Evolutionary conservation across 1,140 invertebrate genomes (phyloP), one percentile per base, ranked within the genome.

Genomic region (Agrilus planipennis): DNA sequence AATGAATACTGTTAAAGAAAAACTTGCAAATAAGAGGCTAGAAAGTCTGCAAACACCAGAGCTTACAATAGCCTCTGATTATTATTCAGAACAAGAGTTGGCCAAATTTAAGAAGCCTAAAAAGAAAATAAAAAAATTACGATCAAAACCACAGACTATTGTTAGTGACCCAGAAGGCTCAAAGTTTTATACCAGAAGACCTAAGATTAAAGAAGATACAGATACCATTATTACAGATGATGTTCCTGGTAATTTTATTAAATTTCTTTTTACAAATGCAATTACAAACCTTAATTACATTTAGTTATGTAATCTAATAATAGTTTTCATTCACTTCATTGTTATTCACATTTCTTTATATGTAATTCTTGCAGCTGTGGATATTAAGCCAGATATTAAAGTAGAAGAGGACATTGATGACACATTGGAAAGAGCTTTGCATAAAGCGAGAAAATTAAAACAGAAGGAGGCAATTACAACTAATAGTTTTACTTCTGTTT

Each of bases 41-140:
- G 84, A 88, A 66, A 75, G 73, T 6, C 65, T 96, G 30, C 67
- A 70, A 31, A 60, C 78, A 39, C 70, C 77, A 12, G 72, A 75
- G 47, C 70, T 77, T 10, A 77, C 75, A 52, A 43, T 91, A 12
- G 90, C 90, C 1, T 80, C 79, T 6, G 92, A 97, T 61, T 97
- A 93, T 64, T 84, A 84, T 46, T 87, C 84, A 41, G 72, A 81
- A 42, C 73, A 79, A 41, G 90, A 95, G 67, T 67, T 91, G 60
- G 58, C 60, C 41, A 79, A 70, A 70, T 86, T 99, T 62, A 96
- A 95, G 59, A 97, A 97, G 64, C 72, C 84, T 19, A 96, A 92
- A 58, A 94, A 89, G 58, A 93, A 88, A 69, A 76, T 85, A 46
- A 63, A 68, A 15, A 72, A 71, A 52, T 65, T 72, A 22, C 57